phyloP scores from a whole-genome alignment of 35 echinoderm and acorn worm genomes.

The Acanthaster planci region DNA sequence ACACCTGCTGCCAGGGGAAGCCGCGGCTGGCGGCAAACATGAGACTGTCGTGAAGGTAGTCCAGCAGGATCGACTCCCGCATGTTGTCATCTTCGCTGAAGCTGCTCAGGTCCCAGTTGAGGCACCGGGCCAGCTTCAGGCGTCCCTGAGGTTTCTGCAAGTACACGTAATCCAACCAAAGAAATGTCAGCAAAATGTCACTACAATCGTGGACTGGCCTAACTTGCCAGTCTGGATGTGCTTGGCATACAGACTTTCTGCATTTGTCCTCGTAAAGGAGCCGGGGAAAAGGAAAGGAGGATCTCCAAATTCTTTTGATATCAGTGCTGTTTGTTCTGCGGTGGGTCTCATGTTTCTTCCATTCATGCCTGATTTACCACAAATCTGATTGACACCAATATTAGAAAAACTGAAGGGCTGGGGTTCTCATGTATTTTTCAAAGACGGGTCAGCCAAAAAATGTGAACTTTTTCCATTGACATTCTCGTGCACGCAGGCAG shows the following conservation, averaged over 20 bases:
- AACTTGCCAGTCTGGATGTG: background rate
- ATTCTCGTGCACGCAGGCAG: too few species aligned
- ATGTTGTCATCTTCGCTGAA: slow-evolving; percentile 71
- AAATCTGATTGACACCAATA: too few species aligned
- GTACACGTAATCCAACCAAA: background rate
- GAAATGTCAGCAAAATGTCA: background rate
- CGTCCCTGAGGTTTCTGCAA: slow-evolving; percentile 66
- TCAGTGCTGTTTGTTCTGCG: background rate
- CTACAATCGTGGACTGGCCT: too few species aligned
- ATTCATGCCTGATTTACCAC: too few species aligned
- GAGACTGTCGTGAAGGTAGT: slow-evolving; percentile 77
- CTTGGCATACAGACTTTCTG: background rate
- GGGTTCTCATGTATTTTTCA: too few species aligned
- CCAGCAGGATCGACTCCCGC: slow-evolving; percentile 67
- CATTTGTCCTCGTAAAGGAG: background rate
- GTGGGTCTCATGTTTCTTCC: too few species aligned
- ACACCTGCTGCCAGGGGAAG: slow-evolving; percentile 73
- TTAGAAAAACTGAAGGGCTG: too few species aligned
- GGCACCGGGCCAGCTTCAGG: slow-evolving; percentile 52
- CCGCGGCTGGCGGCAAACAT: slow-evolving; percentile 68
- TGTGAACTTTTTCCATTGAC: too few species aligned
- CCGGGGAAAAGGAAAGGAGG: background rate
- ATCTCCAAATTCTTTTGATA: background rate
- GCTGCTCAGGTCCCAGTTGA: slow-evolving; percentile 54
- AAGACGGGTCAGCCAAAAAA: too few species aligned